Conservation (phyloP, 2,113 vertebrate genomes). For the Lathamus discolor region DNA sequence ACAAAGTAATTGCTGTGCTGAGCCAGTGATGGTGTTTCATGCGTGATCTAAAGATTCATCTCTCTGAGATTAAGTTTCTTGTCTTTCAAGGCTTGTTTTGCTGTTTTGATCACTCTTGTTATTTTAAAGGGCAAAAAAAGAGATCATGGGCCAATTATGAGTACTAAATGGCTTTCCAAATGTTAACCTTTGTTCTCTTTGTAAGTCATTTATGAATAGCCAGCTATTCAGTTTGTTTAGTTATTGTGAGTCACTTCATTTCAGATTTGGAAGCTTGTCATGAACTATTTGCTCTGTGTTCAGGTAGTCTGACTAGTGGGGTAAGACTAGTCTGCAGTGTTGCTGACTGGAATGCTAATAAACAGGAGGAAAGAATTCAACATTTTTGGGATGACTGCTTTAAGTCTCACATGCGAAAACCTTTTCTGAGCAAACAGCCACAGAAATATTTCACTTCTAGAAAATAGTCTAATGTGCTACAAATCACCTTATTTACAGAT, state of each 20-base stretch:
- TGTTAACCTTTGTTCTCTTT: conserved; percentile 16
- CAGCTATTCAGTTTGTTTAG: conserved; percentile 29
- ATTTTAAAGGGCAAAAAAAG: conserved; percentile 8
- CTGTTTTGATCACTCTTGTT: conserved; percentile 23
- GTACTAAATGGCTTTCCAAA: conserved; percentile 20
- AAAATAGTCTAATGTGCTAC: background rate
- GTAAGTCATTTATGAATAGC: conserved; percentile 34
- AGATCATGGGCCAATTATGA: background rate
- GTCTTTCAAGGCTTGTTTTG: conserved; percentile 37
- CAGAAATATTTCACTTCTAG: conserved; percentile 22
- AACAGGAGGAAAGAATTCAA: conserved; percentile 29
- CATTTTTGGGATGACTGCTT: background rate
- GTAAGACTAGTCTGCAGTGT: conserved; percentile 26
- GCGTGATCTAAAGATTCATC: conserved; percentile 13
- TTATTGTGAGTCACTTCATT: conserved; percentile 45
- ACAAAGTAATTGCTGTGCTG: background rate
- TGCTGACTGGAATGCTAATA: conserved; percentile 56
- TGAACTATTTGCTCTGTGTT: conserved; percentile 29
- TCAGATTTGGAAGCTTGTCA: conserved; percentile 40
- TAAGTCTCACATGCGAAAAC: background rate
- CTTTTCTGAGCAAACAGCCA: background rate
- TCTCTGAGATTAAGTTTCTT: conserved; percentile 3
- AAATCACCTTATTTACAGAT: background rate
- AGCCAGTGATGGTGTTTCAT: conserved; percentile 5
- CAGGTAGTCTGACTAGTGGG: conserved; percentile 40